These are phyloP conservation scores for Baryphthengus martii DNA, from an alignment of 2,113 vertebrate genomes.

Conservation along the genomic window DNA sequence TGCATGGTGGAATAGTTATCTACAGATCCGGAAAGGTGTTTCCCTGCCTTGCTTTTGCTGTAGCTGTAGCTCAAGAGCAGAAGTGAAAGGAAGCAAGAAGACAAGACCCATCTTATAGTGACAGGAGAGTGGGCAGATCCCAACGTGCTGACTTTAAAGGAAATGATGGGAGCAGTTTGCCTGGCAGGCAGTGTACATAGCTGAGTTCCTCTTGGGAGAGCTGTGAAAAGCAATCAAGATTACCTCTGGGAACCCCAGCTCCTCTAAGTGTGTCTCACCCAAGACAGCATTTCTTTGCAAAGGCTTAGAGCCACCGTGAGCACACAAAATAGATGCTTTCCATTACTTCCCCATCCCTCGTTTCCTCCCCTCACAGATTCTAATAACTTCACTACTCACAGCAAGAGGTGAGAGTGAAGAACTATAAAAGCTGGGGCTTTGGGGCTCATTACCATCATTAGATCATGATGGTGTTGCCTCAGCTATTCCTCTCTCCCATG, in stretches of 20 bases:
- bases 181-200: neutral
- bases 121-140: neutral
- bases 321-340: neutral
- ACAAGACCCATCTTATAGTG: neutral
- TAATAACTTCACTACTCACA: neutral
- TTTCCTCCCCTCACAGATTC: neutral
- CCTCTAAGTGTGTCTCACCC: neutral
- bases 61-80: neutral
- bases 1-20: neutral
- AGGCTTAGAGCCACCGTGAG: neutral
- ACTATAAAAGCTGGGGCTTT: rapidly evolving
- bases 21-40: neutral
- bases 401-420: neutral
- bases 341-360: neutral
- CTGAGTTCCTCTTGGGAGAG: neutral
- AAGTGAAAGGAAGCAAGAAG: neutral
- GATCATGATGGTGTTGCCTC: neutral
- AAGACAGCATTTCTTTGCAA: neutral
- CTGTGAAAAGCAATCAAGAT: neutral
- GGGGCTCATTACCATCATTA: neutral
- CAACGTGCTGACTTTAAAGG: neutral
- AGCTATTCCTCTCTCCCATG: neutral
- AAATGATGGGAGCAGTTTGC: neutral
- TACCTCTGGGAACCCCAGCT: neutral
- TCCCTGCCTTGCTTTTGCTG: neutral